Conservation (phyloP, 2,113 vertebrate genomes). For the Alaudala cheleensis region DNA sequence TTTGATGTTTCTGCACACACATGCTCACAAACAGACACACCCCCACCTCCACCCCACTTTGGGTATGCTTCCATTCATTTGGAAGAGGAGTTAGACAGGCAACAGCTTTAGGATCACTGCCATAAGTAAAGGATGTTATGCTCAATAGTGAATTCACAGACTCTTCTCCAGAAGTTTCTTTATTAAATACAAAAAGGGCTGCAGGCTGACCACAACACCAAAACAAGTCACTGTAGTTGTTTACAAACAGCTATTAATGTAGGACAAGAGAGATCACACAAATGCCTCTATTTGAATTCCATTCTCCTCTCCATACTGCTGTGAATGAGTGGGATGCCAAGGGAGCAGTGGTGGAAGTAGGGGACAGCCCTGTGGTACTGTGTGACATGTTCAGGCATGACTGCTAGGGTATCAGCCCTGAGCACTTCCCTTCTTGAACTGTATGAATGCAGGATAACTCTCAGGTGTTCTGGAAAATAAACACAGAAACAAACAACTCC, state of each 20-base stretch:
- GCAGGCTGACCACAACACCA: conserved; percentile 36
- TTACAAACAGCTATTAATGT: conserved; percentile 18
- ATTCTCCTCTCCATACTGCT: conserved; percentile 36
- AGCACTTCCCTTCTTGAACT: conserved; percentile 39
- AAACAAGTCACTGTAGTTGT: background rate
- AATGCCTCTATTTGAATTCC: conserved; percentile 32
- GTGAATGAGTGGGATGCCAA: background rate
- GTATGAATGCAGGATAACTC: conserved; percentile 21
- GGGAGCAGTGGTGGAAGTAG: conserved; percentile 6
- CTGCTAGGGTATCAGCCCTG: conserved; percentile 1
- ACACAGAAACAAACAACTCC: conserved; percentile 41
- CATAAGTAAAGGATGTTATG: background rate
- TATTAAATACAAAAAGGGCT: conserved; percentile 55
- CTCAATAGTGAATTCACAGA: conserved; percentile 40
- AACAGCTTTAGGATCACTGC: background rate
- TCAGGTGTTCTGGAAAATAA: conserved; percentile 51
- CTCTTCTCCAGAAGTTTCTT: conserved; percentile 60
- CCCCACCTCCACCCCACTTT: background rate
- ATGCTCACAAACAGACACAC: background rate
- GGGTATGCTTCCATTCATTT: background rate
- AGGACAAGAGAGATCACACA: background rate
- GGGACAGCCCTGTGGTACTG: conserved; percentile 20
- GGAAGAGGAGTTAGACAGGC: background rate
- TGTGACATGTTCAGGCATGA: background rate
- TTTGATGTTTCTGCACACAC: background rate